Evolutionary conservation across 2,888 invertebrate species (phyloP).

Genomic region (Podotricha telesiphe): DNA sequence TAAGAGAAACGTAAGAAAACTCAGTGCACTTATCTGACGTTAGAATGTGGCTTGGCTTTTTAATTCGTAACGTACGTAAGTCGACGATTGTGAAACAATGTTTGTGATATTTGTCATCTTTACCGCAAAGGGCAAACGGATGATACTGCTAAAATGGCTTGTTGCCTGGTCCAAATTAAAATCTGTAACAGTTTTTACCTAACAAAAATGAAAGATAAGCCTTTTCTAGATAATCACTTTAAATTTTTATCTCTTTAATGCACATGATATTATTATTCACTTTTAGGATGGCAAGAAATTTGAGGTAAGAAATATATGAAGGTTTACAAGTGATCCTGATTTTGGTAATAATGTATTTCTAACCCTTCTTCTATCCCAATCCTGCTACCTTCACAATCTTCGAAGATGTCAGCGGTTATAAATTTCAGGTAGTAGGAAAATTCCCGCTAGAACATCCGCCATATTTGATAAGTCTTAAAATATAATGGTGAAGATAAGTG

Average conservation of each 20-base stretch:
- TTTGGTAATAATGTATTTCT: conserved; percentile 4
- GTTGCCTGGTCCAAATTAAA: too few relatives aligned
- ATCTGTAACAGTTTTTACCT: too few relatives aligned
- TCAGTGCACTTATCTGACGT: too few relatives aligned
- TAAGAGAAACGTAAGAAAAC: too few relatives aligned
- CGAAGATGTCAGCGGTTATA: neutral
- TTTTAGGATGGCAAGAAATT: neutral
- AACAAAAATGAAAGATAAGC: too few relatives aligned
- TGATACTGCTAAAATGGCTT: too few relatives aligned
- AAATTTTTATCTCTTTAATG: neutral
- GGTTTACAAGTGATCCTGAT: neutral
- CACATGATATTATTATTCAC: neutral
- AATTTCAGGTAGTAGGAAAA: conserved; percentile 14
- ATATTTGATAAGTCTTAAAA: conserved; percentile 26
- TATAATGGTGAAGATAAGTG: conserved; percentile 25
- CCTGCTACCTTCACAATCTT: neutral
- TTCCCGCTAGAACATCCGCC: conserved; percentile 21
- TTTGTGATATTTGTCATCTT: too few relatives aligned
- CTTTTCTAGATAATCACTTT: neutral
- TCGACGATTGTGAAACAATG: too few relatives aligned
- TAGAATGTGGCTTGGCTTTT: too few relatives aligned
- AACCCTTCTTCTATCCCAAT: too few relatives aligned
- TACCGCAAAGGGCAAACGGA: too few relatives aligned
- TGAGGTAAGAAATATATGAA: neutral
- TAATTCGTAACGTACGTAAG: too few relatives aligned